Evolutionary conservation across 2,888 invertebrate species (phyloP), one percentile per base, ranked within the genome.

Genomic region (Brachyptera putata): DNA sequence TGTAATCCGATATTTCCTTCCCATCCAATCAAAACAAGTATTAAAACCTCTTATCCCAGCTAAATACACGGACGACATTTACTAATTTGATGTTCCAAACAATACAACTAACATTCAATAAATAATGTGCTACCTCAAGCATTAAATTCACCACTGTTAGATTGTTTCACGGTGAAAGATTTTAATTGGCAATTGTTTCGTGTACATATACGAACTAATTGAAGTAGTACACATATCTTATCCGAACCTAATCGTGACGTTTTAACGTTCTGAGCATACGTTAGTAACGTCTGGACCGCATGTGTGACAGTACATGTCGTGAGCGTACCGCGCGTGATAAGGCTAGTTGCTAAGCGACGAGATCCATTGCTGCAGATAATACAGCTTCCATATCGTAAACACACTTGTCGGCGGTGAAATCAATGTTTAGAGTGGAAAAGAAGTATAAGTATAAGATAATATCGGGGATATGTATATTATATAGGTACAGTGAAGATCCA

Each of bases 151-250:
- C 43, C 41, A 43, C 34, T 14, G 22, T 49, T 49, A 56, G 24
- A 56, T 41, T 18, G 34, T 56, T 34, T 21, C 41, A 14, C n/a
- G n/a, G n/a, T 34, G 30, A 30, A 39, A 24, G 37, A 56, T 56
- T 50, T 25, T 50, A 50, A 50, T 50, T 50, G 49, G 26, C 49
- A 16, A 50, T 50, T 50, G 49, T 50, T 56, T 34, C 56, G 9
- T 16, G 4, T 30, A 49, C 37, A 56, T 56, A n/a, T 37, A 56
- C 37, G 41, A 41, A 21, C 39, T 56, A 56, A 41, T 56, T 56
- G 41, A 41, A 56, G 56, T 24, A 56, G 14, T 56, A 56, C 56
- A 56, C n/a, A 56, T 30, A 25, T 7, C 21, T 16, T 41, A 56
- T 39, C 41, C 14, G n/a, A 24, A 13, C 16, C 16, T 16, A 18